phyloP scores from a whole-genome alignment of 2,113 vertebrate species.

The Pseudorectes ferrugineus region DNA sequence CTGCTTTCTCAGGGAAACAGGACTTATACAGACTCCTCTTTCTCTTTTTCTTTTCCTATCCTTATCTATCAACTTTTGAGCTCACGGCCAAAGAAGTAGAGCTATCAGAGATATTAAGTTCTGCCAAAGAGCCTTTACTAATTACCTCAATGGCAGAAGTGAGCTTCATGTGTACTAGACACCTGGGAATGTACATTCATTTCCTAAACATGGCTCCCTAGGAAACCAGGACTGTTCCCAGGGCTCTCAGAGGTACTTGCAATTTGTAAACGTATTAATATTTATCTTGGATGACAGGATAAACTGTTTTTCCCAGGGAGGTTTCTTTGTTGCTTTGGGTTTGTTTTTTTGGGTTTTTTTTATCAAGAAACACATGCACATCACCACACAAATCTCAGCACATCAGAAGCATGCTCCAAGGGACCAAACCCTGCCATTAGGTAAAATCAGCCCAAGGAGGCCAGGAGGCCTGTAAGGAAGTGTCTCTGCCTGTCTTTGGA shows the following conservation, averaged over 20 bases:
- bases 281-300: neutral
- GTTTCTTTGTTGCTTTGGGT: neutral
- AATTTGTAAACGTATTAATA: neutral
- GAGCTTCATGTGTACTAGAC: fast-evolving
- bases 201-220: neutral
- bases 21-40: neutral
- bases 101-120: neutral
- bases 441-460: conserved; percentile 17
- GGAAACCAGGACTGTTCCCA: neutral
- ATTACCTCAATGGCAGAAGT: neutral
- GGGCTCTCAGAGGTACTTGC: neutral
- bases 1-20: neutral
- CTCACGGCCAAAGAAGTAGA: fast-evolving
- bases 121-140: neutral
- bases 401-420: neutral
- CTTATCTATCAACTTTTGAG: neutral
- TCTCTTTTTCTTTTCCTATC: neutral
- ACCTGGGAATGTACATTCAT: neutral
- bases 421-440: neutral
- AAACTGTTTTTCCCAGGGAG: neutral
- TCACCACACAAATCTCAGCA: neutral
- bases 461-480: neutral
- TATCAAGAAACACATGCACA: neutral
- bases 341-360: too few relatives aligned
- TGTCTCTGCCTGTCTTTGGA: neutral